Evolutionary conservation across 1,140 invertebrate species (phyloP).

Genomic region (Pemphigus obesinymphae): DNA sequence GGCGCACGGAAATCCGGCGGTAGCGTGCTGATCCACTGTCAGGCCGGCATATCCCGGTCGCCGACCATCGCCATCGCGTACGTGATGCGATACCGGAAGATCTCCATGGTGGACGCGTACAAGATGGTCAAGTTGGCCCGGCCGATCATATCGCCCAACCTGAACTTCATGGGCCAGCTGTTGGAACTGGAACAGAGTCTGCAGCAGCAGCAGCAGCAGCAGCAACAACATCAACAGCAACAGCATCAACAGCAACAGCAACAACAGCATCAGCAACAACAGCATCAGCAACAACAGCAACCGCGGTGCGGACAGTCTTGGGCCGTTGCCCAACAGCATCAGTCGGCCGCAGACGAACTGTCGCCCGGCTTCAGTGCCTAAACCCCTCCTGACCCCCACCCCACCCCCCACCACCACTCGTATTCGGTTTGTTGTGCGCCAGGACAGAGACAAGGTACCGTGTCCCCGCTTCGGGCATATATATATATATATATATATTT

Average conservation of each 20-base stretch:
- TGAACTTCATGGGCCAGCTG: conserved; percentile 95
- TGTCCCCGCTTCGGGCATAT: conserved; percentile 14
- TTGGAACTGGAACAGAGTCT: conserved; percentile 77
- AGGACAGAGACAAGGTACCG: conserved; percentile 25
- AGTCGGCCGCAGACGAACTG: conserved; percentile 53
- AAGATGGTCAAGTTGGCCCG: conserved; percentile 78
- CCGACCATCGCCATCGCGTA: conserved; percentile 93
- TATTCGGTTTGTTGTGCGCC: neutral
- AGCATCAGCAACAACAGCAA: conserved; percentile 30
- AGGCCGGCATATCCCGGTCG: conserved; percentile 89
- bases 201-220: conserved; percentile 47
- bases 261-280: conserved; percentile 23
- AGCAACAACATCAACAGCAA: neutral
- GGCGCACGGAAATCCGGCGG: conserved; percentile 71
- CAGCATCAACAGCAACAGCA: conserved; percentile 43
- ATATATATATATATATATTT: neutral
- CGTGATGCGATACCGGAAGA: conserved; percentile 81
- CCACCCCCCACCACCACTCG: neutral
- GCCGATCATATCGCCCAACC: conserved; percentile 90
- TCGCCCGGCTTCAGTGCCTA: conserved; percentile 54
- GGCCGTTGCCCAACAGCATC: conserved; percentile 42
- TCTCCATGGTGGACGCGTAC: conserved; percentile 87
- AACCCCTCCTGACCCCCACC: neutral
- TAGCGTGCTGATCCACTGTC: conserved; percentile 88
- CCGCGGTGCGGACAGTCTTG: conserved; percentile 45